These are phyloP conservation scores for Melanotaenia parkinsoni DNA, from an alignment of 2,797 vertebrate species.

Conservation along the genomic window DNA sequence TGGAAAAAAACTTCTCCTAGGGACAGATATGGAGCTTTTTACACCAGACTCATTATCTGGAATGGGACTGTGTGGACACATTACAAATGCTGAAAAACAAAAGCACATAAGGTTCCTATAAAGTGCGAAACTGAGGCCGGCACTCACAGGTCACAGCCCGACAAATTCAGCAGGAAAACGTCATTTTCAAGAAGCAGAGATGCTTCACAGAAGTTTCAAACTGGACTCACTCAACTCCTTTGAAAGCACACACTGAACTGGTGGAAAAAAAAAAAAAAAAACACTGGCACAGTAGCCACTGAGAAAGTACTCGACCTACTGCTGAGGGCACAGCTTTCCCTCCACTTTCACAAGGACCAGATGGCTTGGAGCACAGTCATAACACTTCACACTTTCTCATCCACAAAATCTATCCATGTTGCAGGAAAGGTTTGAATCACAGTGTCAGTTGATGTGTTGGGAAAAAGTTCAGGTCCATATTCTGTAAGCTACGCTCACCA, in stretches of 20 bases:
- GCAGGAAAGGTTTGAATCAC: constrained; percentile 14
- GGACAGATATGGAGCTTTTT: too few species aligned
- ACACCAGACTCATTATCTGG: too few species aligned
- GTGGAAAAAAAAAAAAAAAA: constrained; percentile 11
- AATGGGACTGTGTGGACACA: too few species aligned
- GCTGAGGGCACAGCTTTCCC: constrained; percentile 45
- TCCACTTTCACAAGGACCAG: constrained; percentile 47
- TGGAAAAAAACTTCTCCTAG: too few species aligned
- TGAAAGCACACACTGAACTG: constrained; percentile 24
- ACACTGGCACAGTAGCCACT: constrained; percentile 25
- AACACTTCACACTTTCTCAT: constrained; percentile 28
- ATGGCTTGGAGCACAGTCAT: constrained; percentile 41
- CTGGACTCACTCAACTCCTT: constrained; percentile 18
- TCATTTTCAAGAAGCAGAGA: constrained; percentile 4
- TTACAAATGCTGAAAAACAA: too few species aligned
- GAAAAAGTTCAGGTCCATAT: background rate
- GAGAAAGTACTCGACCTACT: constrained; percentile 34
- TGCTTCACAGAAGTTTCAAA: constrained; percentile 21
- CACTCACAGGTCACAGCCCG: background rate
- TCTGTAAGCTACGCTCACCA: background rate
- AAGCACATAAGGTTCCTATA: background rate
- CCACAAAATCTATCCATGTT: constrained; percentile 27
- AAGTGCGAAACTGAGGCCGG: background rate
- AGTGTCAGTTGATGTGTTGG: constrained; percentile 1
- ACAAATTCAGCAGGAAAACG: constrained; percentile 15